Conservation (phyloP, 2,888 invertebrate species). For the Abrostola triplasia region DNA sequence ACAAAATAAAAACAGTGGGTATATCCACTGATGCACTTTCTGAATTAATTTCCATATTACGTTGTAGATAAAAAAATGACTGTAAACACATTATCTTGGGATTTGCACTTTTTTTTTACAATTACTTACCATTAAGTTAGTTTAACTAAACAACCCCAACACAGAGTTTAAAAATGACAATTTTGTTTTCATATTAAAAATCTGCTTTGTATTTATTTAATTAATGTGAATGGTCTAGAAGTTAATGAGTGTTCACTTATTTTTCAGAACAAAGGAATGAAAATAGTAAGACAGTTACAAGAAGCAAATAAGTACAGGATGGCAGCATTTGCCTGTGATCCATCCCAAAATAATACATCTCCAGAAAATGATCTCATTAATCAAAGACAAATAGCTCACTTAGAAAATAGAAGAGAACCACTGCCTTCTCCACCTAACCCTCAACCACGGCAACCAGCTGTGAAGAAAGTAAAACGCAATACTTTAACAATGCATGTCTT, state of each 20-base stretch:
- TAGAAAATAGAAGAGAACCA: constrained; percentile 78
- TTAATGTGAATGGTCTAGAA: not conserved
- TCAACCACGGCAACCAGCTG: constrained; percentile 78
- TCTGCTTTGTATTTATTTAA: too few species aligned
- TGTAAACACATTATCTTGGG: too few species aligned
- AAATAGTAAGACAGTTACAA: constrained; percentile 84
- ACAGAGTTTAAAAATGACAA: not conserved
- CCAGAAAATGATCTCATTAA: constrained; percentile 84
- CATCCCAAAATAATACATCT: constrained; percentile 68
- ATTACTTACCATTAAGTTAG: too few species aligned
- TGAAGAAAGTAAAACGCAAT: constrained; percentile 90
- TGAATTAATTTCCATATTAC: too few species aligned
- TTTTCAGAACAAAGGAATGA: constrained; percentile 84
- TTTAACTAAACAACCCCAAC: too few species aligned
- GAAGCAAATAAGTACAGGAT: constrained; percentile 86
- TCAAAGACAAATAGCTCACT: constrained; percentile 83
- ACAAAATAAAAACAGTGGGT: too few species aligned
- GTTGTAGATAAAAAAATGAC: too few species aligned
- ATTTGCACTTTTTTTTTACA: too few species aligned
- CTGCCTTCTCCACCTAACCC: constrained; percentile 72
- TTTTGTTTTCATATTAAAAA: not conserved
- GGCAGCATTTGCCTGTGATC: constrained; percentile 87
- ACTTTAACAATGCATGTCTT: constrained; percentile 95
- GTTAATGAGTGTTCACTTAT: constrained; percentile 15
- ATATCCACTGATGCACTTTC: too few species aligned